These are phyloP conservation scores for Myripristis jacobus DNA, from an alignment of 2,797 vertebrate genomes.

Conservation along the genomic window DNA sequence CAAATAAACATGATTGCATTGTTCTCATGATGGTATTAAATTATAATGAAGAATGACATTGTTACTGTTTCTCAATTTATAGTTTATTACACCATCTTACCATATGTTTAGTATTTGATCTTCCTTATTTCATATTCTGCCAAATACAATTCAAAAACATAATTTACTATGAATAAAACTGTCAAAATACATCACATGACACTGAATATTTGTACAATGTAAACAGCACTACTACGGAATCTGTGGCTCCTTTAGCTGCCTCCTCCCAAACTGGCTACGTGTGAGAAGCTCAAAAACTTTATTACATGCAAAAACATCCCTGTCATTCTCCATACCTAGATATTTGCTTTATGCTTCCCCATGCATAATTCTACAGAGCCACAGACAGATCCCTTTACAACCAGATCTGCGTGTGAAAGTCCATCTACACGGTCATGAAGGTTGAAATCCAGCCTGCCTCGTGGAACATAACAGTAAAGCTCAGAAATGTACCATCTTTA, in stretches of 20 bases:
- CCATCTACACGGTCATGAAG: background rate
- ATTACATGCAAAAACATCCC: background rate
- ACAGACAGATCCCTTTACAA: too few relatives aligned
- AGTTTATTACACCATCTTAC: conserved; percentile 10
- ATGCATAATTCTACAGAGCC: too few relatives aligned
- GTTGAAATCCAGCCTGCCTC: background rate
- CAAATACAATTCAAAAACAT: background rate
- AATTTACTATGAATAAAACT: too few relatives aligned
- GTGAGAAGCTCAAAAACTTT: background rate
- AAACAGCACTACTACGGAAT: conserved; percentile 26
- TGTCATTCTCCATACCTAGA: background rate
- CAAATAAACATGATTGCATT: background rate
- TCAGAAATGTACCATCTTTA: conserved; percentile 54
- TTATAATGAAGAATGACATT: background rate
- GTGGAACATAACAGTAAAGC: background rate
- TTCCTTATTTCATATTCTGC: background rate
- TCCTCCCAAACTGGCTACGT: background rate
- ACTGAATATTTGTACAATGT: background rate
- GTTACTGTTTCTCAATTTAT: background rate
- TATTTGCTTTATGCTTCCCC: too few relatives aligned
- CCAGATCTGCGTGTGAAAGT: too few relatives aligned
- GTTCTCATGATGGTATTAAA: too few relatives aligned
- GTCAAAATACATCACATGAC: background rate
- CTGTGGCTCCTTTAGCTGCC: conserved; percentile 20
- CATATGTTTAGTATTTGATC: background rate